Evolutionary conservation across 2,113 vertebrate species (phyloP), one percentile per base, ranked within the genome.

Genomic region (Chloropsis hardwickii): DNA sequence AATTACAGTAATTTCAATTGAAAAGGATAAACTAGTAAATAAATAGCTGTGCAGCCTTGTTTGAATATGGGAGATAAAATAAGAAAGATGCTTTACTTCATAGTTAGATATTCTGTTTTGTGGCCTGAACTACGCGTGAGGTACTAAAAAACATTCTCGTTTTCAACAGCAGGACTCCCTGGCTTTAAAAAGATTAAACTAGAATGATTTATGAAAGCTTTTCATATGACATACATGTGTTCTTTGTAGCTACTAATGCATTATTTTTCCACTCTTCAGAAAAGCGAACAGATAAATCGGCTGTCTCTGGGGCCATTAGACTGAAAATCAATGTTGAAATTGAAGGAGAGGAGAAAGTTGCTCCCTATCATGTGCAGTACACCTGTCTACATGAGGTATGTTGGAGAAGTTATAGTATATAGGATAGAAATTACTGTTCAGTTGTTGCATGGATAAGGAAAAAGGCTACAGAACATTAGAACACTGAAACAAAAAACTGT

Each of bases 261-360:
- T 91, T 62, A 4, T 61, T 76, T 91, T 60, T 84, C 85, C 94
- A 28, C 90, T 74, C 69, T 89, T 74, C 97, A 99, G 99, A 99
- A 96, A 99, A 99, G 95, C 97, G 99, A 77, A 99, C 99, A 8
- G 99, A 99, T 97, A 99, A 99, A 95, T 99, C 99, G 8, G 99
- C 99, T 47, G 99, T 99, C 14, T 99, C 99, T 61, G 99, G 99
- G 17, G 99, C 99, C 81, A 99, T 99, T 92, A 97, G 99, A 81
- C 93, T 99, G 86, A 99, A 99, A 98, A 99, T 99, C 98, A 99
- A 98, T 9, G 99, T 99, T 90, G 99, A 99, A 96, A 99, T 99
- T 97, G 99, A 99, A 97, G 99, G 99, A 81, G 99, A 99, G 81
- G 99, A 99, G 96, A 99, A 99, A 7, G 99, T 99, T 85, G 99